Percentiles rank a stretch among this genome's conserved stretches.
Conservation (phyloP, 1,140 invertebrate genomes). For the Steinernema feltiae region DNA sequence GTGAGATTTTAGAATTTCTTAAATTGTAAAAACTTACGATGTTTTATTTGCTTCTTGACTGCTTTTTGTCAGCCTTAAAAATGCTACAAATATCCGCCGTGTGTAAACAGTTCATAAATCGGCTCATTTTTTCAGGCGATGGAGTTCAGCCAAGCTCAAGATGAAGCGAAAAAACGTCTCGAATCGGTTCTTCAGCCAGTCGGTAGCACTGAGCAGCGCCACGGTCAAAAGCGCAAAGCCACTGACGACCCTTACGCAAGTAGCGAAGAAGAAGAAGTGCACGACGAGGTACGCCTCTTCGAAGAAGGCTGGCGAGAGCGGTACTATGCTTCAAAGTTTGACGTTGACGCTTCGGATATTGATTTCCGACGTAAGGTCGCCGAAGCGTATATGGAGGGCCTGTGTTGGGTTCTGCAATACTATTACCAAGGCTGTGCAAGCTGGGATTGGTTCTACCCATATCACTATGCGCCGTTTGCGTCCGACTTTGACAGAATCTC, state of each 20-base stretch:
- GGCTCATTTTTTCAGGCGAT: constrained; percentile 23
- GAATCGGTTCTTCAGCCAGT: neutral
- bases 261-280: constrained; percentile 43
- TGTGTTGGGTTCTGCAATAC: constrained; percentile 96
- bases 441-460: constrained; percentile 99
- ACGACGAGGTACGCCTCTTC: constrained; percentile 90
- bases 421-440: constrained; percentile 96
- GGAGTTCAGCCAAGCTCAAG: constrained; percentile 19
- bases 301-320: constrained; percentile 89
- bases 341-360: constrained; percentile 72
- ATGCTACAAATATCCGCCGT: too few species aligned
- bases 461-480: constrained; percentile 99
- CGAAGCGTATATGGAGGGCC: constrained; percentile 83
- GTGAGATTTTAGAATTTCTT: neutral
- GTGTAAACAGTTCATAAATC: neutral
- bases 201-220: constrained; percentile 18
- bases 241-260: constrained; percentile 1
- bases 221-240: constrained; percentile 25
- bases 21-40: neutral
- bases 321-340: constrained; percentile 96
- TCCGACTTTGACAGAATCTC: constrained; percentile 92
- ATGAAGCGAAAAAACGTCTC: constrained; percentile 1
- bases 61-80: too few species aligned
- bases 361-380: constrained; percentile 79
- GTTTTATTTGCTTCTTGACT: too few species aligned